Base-by-base conservation (phyloP, 2,113 vertebrate genomes). In the Riparia riparia region DNA sequence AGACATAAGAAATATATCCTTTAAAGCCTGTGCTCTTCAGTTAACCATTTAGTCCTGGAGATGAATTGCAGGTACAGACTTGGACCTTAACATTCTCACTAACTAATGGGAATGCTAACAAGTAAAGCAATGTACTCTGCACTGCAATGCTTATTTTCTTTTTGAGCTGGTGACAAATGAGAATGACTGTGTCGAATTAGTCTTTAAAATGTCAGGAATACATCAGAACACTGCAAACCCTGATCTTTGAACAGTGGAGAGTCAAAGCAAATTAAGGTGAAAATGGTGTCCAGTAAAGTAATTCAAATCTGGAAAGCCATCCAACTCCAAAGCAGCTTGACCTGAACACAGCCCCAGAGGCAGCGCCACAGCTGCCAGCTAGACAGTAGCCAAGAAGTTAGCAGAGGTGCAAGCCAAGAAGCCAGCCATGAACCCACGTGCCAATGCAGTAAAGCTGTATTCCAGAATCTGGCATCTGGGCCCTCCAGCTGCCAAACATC, bases 401-500 rank as follows among this genome's bases (percentile, higher is more conserved):
- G 74, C 17, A 90, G 72, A 85, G 51, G 50, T 69, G 41, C 37
- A 91, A 90, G 84, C 80, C 77, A 97, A 93, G 84, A 84, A 96
- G 81, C 58, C 78, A 84, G 87, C 49, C 94, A 84, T 31, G 61
- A 89, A 93, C 64, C 41, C 49, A 49, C 8, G 15, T 53, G 68
- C 81, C 91, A 93, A 7, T 10, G 54, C 39, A 90, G 65, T 76
- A 93, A 91, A 86, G 71, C 69, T 93, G 20, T 57, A 91, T 84
- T 91, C 77, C 60, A 92, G 84, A 80, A 91, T 61, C 82, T 68
- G 61, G 93, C 83, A 86, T 76, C 47, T 92, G 90, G 86, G 57
- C 84, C 32, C 63, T 81, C 80, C 91, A 96, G 93, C 91, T 94
- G 90, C 94, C 89, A 90, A 95, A 82, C 58, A 77, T 71, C 90